Conservation (phyloP, 2,113 vertebrate genomes). For the Corythoichthys intestinalis region DNA sequence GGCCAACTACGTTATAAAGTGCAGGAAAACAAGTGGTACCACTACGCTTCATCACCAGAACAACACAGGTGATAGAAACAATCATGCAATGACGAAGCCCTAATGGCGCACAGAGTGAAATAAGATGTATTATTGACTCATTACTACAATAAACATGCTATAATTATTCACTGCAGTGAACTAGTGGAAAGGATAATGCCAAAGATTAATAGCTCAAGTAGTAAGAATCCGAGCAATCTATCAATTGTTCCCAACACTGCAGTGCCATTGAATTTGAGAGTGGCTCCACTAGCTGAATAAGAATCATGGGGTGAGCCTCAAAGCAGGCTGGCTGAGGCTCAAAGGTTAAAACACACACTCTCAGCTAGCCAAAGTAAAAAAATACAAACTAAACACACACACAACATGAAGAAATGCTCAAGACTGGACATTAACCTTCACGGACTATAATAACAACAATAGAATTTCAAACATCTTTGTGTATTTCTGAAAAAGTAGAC, state of each 20-base stretch:
- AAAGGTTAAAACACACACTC: slow-evolving; percentile 31
- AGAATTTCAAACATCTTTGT: slow-evolving; percentile 63
- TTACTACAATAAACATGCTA: slow-evolving; percentile 63
- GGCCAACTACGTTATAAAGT: neutral
- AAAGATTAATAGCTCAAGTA: slow-evolving; percentile 64
- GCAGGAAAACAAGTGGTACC: slow-evolving; percentile 17
- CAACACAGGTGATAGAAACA: slow-evolving; percentile 23
- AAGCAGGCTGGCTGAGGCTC: slow-evolving; percentile 43
- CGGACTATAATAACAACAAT: slow-evolving; percentile 51
- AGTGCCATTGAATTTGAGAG: slow-evolving; percentile 48
- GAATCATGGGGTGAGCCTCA: slow-evolving; percentile 57
- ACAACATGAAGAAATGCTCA: slow-evolving; percentile 31
- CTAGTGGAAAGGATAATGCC: slow-evolving; percentile 60
- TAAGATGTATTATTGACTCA: slow-evolving; percentile 51
- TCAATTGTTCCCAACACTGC: slow-evolving; percentile 49
- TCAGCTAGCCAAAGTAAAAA: slow-evolving; percentile 11
- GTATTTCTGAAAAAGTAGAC: slow-evolving; percentile 62
- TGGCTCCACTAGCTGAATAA: slow-evolving; percentile 46
- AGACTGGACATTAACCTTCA: slow-evolving; percentile 46
- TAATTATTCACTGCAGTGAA: slow-evolving; percentile 62
- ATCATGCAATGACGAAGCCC: slow-evolving; percentile 30
- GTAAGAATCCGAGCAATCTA: slow-evolving; percentile 59
- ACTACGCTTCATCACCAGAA: neutral
- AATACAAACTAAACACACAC: neutral
- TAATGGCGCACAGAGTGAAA: slow-evolving; percentile 44